Conservation (phyloP, 2,113 vertebrate genomes). For the Phasianus colchicus region DNA sequence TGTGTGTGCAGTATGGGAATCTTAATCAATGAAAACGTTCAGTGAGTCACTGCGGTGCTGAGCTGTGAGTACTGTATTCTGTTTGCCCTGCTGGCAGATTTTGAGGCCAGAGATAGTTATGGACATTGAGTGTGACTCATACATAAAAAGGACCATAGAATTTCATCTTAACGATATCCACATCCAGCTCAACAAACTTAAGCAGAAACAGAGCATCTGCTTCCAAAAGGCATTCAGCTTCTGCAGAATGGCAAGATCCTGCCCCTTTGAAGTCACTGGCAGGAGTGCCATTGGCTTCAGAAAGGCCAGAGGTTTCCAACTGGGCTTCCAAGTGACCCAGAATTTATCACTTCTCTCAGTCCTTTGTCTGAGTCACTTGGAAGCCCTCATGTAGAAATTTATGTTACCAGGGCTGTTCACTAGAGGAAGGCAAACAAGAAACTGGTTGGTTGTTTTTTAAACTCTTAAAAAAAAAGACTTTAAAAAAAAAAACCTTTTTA, state of each 20-base stretch:
- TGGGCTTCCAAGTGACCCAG: not conserved
- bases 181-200: not conserved
- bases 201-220: not conserved
- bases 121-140: not conserved
- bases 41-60: not conserved
- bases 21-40: not conserved
- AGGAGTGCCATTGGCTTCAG: not conserved
- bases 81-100: not conserved
- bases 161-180: not conserved
- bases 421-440: not conserved
- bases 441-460: not conserved
- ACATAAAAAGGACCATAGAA: not conserved
- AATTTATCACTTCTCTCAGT: not conserved
- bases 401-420: not conserved
- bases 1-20: not conserved
- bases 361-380: not conserved
- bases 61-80: not conserved
- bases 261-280: not conserved
- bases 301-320: not conserved
- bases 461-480: not conserved
- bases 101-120: not conserved
- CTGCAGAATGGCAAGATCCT: not conserved
- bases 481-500: not conserved
- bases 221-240: conserved; percentile 14
- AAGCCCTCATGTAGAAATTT: not conserved